Evolutionary conservation across 2,113 vertebrate genomes (phyloP), one percentile per base, ranked within the genome.

Genomic region (Coturnix japonica): DNA sequence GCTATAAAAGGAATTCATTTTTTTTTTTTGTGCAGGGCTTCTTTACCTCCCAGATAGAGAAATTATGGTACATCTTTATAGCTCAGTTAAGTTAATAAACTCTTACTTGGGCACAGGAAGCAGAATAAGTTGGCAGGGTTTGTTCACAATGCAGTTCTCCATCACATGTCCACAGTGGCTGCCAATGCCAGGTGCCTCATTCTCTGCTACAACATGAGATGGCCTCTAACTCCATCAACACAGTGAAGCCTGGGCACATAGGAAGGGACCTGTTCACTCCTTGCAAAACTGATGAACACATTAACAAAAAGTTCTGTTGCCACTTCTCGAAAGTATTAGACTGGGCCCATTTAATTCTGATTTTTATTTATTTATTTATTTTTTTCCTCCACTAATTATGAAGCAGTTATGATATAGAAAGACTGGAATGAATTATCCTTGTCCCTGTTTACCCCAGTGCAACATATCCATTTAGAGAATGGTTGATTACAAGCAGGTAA

Each of bases 401-500:
- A 93, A 93, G n/a, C 14, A 81, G 49, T 33, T 44, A 61, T 77
- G 87, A 75, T 67, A 41, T 47, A 94, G 91, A 57, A 82, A 20
- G 46, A 89, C 94, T 90, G 60, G 51, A 91, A 95, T 65, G 15
- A 95, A 90, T 25, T 57, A 43, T 61, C 70, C 85, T 93, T 43
- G 22, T 88, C 88, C 37, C 59, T 71, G 77, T 94, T 91, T 88
- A 88, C 53, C 20, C 93, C 93, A 89, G 43, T 78, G 82, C 85
- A 71, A 84, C 23, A 22, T 67, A 65, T 96, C 92, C 91, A 83
- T 51, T 85, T 77, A 84, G 72, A 76, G 83, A 96, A 93, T 81
- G 47, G 44, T 65, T 86, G 53, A 79, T 94, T 96, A 90, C 56
- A 91, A 94, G 64, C 20, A 88, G 56, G 87, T 83, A 95, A 95